Conservation (phyloP, 2,113 vertebrate genomes). For the Ceyx cyanopectus region DNA sequence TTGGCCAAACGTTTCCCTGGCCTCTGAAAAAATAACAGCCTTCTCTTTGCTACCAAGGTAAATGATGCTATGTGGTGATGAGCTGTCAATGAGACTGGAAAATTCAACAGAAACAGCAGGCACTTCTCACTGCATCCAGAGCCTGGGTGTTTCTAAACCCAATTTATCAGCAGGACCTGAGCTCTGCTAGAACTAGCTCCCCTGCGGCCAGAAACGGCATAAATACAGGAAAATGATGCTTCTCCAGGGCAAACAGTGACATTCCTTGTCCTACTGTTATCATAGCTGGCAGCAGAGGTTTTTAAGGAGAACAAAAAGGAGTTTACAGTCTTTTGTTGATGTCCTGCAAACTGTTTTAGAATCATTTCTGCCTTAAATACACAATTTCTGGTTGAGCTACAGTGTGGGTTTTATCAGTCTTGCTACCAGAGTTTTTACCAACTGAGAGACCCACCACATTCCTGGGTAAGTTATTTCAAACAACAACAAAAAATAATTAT, state of each 20-base stretch:
- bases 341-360: not conserved
- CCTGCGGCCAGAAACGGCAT: not conserved
- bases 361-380: not conserved
- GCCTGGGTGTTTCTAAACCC: not conserved
- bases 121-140: not conserved
- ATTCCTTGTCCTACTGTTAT: not conserved
- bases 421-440: not conserved
- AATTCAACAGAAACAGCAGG: not conserved
- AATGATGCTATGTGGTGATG: not conserved
- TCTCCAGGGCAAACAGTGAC: not conserved
- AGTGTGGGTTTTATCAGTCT: not conserved
- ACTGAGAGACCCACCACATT: not conserved
- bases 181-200: not conserved
- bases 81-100: not conserved
- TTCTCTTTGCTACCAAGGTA: not conserved
- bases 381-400: not conserved
- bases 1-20: not conserved
- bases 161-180: not conserved
- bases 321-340: not conserved
- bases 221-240: not conserved
- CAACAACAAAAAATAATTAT: not conserved
- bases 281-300: not conserved
- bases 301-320: not conserved
- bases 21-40: not conserved
- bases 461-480: not conserved